phyloP scores from a whole-genome alignment of 2,888 invertebrate genomes.

The Anodontia alba region DNA sequence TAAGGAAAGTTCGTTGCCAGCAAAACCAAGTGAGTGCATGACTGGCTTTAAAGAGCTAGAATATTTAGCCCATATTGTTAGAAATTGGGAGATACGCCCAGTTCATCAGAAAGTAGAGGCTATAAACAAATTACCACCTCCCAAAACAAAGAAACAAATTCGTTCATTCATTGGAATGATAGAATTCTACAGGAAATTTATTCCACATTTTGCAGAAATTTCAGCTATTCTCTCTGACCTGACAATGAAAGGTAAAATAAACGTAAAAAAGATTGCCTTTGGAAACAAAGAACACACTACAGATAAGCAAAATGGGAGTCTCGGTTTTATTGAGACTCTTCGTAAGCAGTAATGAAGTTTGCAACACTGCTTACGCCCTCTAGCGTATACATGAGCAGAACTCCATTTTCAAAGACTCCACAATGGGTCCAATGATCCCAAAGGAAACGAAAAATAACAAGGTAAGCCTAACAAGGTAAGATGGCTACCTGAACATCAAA shows the following conservation, averaged over 20 bases:
- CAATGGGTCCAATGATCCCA: too few relatives aligned
- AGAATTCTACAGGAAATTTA: slow-evolving; percentile 42
- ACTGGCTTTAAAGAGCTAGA: slow-evolving; percentile 28
- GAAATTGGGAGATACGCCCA: slow-evolving; percentile 20
- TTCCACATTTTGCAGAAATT: slow-evolving; percentile 43
- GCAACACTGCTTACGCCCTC: too few relatives aligned
- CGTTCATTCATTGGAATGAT: slow-evolving; percentile 39
- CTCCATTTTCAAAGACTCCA: too few relatives aligned
- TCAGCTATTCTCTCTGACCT: slow-evolving; percentile 43
- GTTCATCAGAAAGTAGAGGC: slow-evolving; percentile 24
- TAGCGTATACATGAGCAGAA: too few relatives aligned
- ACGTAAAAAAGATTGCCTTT: too few relatives aligned
- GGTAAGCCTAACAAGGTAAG: slow-evolving; percentile 29
- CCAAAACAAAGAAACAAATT: slow-evolving; percentile 26
- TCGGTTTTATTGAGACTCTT: too few relatives aligned
- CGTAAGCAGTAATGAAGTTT: too few relatives aligned
- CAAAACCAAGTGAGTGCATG: slow-evolving; percentile 31
- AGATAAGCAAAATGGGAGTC: too few relatives aligned
- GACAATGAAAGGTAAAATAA: too few relatives aligned
- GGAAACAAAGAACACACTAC: too few relatives aligned
- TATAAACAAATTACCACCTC: slow-evolving; percentile 22
- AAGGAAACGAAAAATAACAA: too few relatives aligned
- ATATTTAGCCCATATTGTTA: slow-evolving; percentile 33
- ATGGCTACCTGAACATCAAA: slow-evolving; percentile 27
- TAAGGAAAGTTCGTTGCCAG: slow-evolving; percentile 20